Conservation (phyloP, 2,113 vertebrate genomes). For the Blennius ocellaris region DNA sequence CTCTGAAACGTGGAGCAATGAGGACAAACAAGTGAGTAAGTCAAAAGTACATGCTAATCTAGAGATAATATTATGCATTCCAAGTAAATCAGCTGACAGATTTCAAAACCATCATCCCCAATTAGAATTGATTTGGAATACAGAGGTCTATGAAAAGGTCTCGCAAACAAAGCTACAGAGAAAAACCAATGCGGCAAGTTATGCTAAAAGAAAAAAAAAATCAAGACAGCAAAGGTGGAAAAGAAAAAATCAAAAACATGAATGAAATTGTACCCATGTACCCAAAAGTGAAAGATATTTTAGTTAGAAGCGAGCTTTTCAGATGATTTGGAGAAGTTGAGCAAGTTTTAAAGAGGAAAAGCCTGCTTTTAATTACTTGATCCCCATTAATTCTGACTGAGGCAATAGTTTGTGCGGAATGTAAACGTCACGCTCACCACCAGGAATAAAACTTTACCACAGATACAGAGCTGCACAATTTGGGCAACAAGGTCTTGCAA, state of each 20-base stretch:
- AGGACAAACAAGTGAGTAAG: constrained; percentile 22
- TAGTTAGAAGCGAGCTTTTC: neutral
- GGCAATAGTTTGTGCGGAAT: constrained; percentile 29
- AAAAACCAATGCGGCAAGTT: constrained; percentile 40
- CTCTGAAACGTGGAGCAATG: constrained; percentile 83
- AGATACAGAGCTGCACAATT: constrained; percentile 49
- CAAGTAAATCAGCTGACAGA: constrained; percentile 8
- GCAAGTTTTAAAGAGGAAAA: constrained; percentile 43
- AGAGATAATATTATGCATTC: neutral
- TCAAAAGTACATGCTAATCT: constrained; percentile 2
- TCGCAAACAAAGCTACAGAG: constrained; percentile 17
- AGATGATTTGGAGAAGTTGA: constrained; percentile 31
- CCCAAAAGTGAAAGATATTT: constrained; percentile 37
- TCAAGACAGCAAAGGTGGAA: constrained; percentile 45
- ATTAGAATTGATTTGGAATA: constrained; percentile 39
- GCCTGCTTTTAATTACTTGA: constrained; percentile 33
- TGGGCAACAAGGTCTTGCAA: constrained; percentile 16
- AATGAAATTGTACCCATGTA: constrained; percentile 38
- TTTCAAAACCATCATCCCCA: constrained; percentile 16
- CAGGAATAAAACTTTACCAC: constrained; percentile 28
- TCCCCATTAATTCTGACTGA: constrained; percentile 14
- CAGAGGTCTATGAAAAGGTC: constrained; percentile 28
- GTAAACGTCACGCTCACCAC: constrained; percentile 9
- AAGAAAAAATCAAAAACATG: constrained; percentile 37
- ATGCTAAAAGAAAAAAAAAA: constrained; percentile 51